Percentiles rank a stretch among this genome's conserved stretches.
phyloP scores from a whole-genome alignment of 2,888 invertebrate species.

The Nomada lathburiana region DNA sequence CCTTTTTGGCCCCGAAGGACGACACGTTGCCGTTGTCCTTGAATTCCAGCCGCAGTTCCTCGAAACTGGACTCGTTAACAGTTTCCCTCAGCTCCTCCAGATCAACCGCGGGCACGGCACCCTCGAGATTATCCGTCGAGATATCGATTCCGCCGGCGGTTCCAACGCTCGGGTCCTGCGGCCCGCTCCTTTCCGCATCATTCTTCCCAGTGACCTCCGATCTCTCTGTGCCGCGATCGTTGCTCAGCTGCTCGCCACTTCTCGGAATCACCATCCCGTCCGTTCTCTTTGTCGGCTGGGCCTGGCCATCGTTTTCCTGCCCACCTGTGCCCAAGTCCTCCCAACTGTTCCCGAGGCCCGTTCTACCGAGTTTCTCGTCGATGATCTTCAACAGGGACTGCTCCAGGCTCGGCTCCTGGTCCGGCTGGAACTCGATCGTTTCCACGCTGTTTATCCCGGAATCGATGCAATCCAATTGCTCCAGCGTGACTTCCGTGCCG shows the following conservation, averaged over 20 bases:
- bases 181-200: constrained; percentile 50
- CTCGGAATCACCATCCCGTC: constrained; percentile 46
- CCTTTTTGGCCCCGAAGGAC: constrained; percentile 68
- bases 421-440: constrained; percentile 81
- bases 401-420: constrained; percentile 80
- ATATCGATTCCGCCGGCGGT: constrained; percentile 50
- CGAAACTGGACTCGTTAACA: constrained; percentile 69
- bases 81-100: constrained; percentile 64
- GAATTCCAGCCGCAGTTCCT: constrained; percentile 76
- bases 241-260: constrained; percentile 48
- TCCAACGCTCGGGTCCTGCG: constrained; percentile 34
- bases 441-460: constrained; percentile 83
- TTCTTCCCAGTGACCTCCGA: constrained; percentile 61
- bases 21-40: constrained; percentile 39
- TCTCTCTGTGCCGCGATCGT: constrained; percentile 48
- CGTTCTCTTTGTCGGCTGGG: constrained; percentile 48
- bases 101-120: constrained; percentile 42
- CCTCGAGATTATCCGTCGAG: constrained; percentile 50
- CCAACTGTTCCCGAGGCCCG: constrained; percentile 66
- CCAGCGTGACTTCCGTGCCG: constrained; percentile 63
- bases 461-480: constrained; percentile 79
- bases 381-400: constrained; percentile 82
- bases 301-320: constrained; percentile 40
- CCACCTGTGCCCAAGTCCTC: constrained; percentile 52
- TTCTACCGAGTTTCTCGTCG: constrained; percentile 81